Conservation (phyloP, 2,888 invertebrate species). For the Temnothorax ravouxi region DNA sequence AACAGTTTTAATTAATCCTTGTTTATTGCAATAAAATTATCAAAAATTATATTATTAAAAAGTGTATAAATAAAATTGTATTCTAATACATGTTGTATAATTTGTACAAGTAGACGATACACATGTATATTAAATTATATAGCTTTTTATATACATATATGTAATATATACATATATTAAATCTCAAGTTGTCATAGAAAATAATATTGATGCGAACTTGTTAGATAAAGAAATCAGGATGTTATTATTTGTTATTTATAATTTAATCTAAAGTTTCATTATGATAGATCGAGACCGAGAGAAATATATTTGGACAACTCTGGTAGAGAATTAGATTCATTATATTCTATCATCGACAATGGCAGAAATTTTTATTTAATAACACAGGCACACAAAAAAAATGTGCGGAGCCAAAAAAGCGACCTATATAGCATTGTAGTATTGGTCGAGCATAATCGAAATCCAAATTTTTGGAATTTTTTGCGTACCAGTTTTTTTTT, state of each 20-base stretch:
- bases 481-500: too few species aligned
- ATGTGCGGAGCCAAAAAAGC: too few species aligned
- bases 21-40: not conserved
- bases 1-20: not conserved
- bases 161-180: not conserved
- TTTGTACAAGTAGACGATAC: not conserved
- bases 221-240: not conserved
- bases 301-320: not conserved
- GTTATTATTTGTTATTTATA: conserved; percentile 12
- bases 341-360: not conserved
- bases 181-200: not conserved
- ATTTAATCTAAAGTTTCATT: not conserved
- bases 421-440: too few species aligned
- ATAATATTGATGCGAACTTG: not conserved
- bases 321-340: not conserved
- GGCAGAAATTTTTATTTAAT: conserved; percentile 24
- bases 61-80: not conserved
- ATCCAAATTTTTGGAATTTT: too few species aligned
- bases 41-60: not conserved
- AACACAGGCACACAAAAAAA: too few species aligned
- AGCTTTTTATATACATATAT: not conserved
- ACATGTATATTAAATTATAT: not conserved
- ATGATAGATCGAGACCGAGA: not conserved
- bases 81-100: not conserved
- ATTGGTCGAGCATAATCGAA: too few species aligned